These are phyloP conservation scores for Flexamia atlantica DNA, from an alignment of 2,888 invertebrate genomes.

Conservation along the genomic window DNA sequence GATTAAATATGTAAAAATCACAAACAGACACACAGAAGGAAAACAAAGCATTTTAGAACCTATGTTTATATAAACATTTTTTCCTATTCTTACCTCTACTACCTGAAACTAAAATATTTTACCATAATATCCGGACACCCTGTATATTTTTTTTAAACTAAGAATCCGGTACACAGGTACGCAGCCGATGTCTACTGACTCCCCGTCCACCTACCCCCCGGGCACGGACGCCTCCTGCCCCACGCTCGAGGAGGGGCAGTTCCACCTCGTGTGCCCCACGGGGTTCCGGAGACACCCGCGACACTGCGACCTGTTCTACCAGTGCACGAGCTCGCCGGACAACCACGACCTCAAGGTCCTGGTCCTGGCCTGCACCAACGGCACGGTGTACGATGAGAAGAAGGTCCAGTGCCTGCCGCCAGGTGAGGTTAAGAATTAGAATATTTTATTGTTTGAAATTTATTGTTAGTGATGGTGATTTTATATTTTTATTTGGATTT, in stretches of 20 bases:
- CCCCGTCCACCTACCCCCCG: constrained; percentile 63
- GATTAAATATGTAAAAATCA: too few species aligned
- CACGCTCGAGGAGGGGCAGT: constrained; percentile 83
- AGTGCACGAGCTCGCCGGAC: constrained; percentile 82
- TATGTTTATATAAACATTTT: too few species aligned
- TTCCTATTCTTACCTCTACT: too few species aligned
- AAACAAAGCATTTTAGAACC: too few species aligned
- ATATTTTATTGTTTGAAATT: neutral
- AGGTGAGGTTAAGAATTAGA: constrained; percentile 73
- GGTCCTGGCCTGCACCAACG: constrained; percentile 86
- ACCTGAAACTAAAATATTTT: too few species aligned
- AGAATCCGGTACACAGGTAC: too few species aligned
- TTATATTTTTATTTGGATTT: too few species aligned
- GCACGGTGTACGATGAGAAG: constrained; percentile 86
- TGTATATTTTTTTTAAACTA: too few species aligned
- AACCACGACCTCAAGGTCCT: constrained; percentile 86
- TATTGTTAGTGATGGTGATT: too few species aligned
- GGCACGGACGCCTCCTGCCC: constrained; percentile 75
- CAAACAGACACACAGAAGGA: too few species aligned
- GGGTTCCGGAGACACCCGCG: constrained; percentile 91
- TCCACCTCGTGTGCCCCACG: constrained; percentile 87
- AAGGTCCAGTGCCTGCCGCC: constrained; percentile 85
- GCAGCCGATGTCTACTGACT: constrained; percentile 53
- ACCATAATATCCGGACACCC: too few species aligned
- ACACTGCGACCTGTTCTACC: constrained; percentile 90